Evolutionary conservation across 2,797 vertebrate species (phyloP).

Genomic region (Anas flavirostris): DNA sequence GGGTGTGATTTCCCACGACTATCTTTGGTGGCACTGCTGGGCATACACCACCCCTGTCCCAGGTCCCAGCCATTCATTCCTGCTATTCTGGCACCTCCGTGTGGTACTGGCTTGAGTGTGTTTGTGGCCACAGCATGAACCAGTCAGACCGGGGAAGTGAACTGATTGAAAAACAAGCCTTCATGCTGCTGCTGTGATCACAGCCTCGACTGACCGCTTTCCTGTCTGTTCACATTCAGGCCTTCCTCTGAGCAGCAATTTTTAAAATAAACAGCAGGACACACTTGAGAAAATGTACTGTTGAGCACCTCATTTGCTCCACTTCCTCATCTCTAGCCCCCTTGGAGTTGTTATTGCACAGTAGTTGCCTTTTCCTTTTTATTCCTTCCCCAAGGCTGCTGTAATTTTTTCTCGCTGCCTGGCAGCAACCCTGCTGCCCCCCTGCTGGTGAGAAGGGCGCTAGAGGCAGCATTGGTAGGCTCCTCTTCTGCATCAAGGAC

Average conservation of each 20-base stretch:
- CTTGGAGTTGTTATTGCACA: background rate
- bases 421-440: background rate
- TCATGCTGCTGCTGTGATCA: background rate
- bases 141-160: background rate
- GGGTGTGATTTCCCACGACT: background rate
- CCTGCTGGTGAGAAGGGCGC: background rate
- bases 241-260: background rate
- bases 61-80: background rate
- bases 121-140: background rate
- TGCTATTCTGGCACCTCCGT: background rate
- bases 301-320: background rate
- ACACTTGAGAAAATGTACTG: background rate
- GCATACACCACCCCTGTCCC: rapidly evolving
- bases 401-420: background rate
- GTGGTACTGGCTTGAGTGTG: background rate
- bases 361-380: background rate
- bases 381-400: background rate
- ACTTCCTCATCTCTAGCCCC: background rate
- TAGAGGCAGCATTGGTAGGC: background rate
- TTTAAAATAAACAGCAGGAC: background rate
- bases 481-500: background rate
- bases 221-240: background rate
- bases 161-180: background rate
- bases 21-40: background rate
- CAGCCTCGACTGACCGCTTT: background rate